phyloP scores from a whole-genome alignment of 2,888 invertebrate genomes.

The Alloplasta piceator region DNA sequence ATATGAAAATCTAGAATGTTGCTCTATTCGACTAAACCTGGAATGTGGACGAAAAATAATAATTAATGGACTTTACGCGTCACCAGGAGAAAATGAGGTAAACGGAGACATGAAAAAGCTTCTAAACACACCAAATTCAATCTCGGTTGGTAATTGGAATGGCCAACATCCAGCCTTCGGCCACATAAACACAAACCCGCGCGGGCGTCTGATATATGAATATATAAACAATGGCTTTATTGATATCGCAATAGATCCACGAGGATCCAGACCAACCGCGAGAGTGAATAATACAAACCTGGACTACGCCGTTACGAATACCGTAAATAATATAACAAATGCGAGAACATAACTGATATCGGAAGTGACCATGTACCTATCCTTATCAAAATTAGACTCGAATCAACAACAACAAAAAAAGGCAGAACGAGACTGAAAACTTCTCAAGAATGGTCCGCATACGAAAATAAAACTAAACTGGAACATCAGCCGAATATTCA shows the following conservation, averaged over 20 bases:
- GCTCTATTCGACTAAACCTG: slow-evolving; percentile 25
- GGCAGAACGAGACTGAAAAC: slow-evolving; percentile 48
- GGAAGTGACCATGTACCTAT: slow-evolving; percentile 44
- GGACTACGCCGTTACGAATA: slow-evolving; percentile 34
- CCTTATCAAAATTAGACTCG: slow-evolving; percentile 32
- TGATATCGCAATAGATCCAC: slow-evolving; percentile 22
- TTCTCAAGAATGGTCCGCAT: slow-evolving; percentile 36
- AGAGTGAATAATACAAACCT: neutral
- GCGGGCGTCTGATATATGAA: slow-evolving; percentile 5
- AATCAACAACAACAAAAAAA: slow-evolving; percentile 10
- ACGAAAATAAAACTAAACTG: slow-evolving; percentile 15
- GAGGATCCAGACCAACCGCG: slow-evolving; percentile 8
- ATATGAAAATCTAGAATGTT: slow-evolving; percentile 10
- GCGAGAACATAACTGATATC: slow-evolving; percentile 36
- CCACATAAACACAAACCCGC: slow-evolving; percentile 8
- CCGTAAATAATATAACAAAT: slow-evolving; percentile 29
- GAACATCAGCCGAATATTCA: slow-evolving; percentile 17
- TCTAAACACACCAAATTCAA: slow-evolving; percentile 18
- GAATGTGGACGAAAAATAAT: slow-evolving; percentile 19
- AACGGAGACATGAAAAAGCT: slow-evolving; percentile 32
- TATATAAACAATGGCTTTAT: slow-evolving; percentile 11
- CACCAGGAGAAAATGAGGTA: slow-evolving; percentile 16
- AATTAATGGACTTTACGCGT: slow-evolving; percentile 24
- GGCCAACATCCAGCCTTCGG: slow-evolving; percentile 27
- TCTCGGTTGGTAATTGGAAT: slow-evolving; percentile 32